Evolutionary conservation across 2,113 vertebrate species (phyloP).

Genomic region (Tinamus guttatus): DNA sequence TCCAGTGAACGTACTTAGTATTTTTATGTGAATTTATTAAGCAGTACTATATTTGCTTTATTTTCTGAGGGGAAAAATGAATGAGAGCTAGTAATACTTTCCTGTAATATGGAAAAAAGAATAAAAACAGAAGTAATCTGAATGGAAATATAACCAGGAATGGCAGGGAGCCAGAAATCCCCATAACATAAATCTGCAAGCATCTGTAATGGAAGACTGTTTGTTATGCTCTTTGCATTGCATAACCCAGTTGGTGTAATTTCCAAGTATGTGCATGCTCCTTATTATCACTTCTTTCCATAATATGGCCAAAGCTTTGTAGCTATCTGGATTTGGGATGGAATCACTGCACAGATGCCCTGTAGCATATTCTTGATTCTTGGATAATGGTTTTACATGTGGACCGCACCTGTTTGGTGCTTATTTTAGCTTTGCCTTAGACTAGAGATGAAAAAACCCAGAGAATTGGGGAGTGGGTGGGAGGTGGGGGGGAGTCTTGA

Average conservation of each 20-base stretch:
- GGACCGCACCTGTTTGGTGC: slow-evolving; percentile 2
- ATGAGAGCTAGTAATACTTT: not conserved
- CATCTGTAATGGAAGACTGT: not conserved
- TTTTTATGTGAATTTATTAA: not conserved
- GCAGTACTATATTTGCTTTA: not conserved
- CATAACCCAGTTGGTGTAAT: not conserved
- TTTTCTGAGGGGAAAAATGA: not conserved
- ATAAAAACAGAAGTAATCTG: not conserved
- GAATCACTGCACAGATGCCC: not conserved
- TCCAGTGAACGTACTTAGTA: not conserved
- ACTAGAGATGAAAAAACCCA: not conserved
- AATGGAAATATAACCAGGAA: not conserved
- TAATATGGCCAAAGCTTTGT: not conserved
- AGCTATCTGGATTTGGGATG: not conserved
- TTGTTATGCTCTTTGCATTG: not conserved
- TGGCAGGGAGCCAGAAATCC: not conserved
- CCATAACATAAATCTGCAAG: not conserved
- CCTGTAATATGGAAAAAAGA: not conserved
- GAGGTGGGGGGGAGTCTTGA: not conserved
- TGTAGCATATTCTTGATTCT: not conserved
- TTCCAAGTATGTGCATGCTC: not conserved
- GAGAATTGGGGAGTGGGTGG: not conserved
- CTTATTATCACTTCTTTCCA: not conserved
- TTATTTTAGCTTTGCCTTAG: slow-evolving; percentile 8
- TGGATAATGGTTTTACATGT: not conserved